phyloP scores from a whole-genome alignment of 1,140 invertebrate species.

The Trialeurodes vaporariorum region DNA sequence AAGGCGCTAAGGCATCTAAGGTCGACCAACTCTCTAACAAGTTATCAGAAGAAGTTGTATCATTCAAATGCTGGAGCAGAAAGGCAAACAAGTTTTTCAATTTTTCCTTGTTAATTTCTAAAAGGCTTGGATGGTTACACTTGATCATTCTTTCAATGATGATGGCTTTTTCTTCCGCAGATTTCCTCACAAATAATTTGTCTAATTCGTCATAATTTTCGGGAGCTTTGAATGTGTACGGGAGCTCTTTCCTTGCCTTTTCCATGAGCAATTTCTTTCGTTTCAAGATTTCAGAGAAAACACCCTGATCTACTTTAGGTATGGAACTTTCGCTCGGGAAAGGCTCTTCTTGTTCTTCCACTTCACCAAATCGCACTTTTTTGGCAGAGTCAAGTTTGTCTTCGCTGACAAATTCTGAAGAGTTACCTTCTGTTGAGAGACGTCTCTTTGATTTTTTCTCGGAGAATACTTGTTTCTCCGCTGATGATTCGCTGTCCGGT shows the following conservation, averaged over 20 bases:
- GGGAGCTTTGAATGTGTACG: slow-evolving; percentile 54
- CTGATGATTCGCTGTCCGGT: not conserved
- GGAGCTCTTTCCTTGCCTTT: slow-evolving; percentile 49
- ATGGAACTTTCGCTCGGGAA: not conserved
- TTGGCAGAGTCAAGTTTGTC: not conserved
- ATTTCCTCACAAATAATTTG: slow-evolving; percentile 46
- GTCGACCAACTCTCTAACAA: slow-evolving; percentile 23
- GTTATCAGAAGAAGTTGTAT: slow-evolving; percentile 31
- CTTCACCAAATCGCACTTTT: not conserved
- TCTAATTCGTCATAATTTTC: slow-evolving; percentile 51
- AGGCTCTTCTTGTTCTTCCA: not conserved
- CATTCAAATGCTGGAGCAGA: slow-evolving; percentile 61
- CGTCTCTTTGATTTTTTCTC: not conserved
- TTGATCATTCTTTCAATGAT: slow-evolving; percentile 75
- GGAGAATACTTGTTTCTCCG: not conserved
- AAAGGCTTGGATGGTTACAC: slow-evolving; percentile 66
- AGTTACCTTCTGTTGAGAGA: not conserved
- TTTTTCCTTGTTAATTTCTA: slow-evolving; percentile 61
- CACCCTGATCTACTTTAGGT: not conserved
- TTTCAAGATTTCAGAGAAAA: slow-evolving; percentile 28
- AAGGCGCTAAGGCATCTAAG: slow-evolving; percentile 43
- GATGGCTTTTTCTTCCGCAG: slow-evolving; percentile 46
- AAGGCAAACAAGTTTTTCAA: slow-evolving; percentile 57
- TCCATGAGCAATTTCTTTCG: slow-evolving; percentile 42
- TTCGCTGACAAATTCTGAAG: not conserved